A percentile compares a stretch with the other conserved stretches of the same genome.
Evolutionary conservation across 2,113 vertebrate genomes (phyloP).

Genomic region (Lonchura striata): DNA sequence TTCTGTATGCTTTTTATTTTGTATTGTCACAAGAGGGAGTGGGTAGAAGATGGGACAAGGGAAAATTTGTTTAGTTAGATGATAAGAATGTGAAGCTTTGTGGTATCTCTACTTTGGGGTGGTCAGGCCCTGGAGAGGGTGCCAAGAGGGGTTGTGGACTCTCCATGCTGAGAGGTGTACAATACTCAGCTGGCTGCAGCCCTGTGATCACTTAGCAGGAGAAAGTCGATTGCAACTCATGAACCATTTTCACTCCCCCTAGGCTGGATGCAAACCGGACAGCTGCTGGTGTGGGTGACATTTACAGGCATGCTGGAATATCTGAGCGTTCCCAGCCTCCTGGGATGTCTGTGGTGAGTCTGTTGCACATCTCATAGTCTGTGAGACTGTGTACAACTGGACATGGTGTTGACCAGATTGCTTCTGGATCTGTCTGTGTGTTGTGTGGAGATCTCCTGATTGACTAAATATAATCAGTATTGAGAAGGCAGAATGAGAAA

Average conservation of each 20-base stretch:
- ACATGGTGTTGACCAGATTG: background rate
- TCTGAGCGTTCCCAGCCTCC: conserved; percentile 83
- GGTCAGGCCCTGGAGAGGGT: background rate
- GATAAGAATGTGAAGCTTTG: background rate
- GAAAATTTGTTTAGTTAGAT: background rate
- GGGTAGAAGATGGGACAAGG: background rate
- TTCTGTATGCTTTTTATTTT: fast-evolving
- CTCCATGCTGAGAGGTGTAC: background rate
- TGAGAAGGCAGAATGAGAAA: background rate
- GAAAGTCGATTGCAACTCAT: background rate
- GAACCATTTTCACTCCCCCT: background rate
- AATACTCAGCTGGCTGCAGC: background rate
- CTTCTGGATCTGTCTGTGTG: background rate
- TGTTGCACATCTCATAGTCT: fast-evolving
- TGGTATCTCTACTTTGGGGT: background rate
- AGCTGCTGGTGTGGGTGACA: conserved; percentile 83
- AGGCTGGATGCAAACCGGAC: conserved; percentile 86
- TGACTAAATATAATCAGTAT: background rate
- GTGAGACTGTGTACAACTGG: background rate
- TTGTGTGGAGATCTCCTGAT: background rate
- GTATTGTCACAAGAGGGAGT: background rate
- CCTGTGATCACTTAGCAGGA: background rate
- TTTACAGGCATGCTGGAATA: conserved; percentile 86
- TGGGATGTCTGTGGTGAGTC: conserved; percentile 78
- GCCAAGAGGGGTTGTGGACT: background rate